These are phyloP conservation scores for Bursaphelenchus mucronatus DNA, from an alignment of 1,140 invertebrate genomes.

Conservation along the genomic window DNA sequence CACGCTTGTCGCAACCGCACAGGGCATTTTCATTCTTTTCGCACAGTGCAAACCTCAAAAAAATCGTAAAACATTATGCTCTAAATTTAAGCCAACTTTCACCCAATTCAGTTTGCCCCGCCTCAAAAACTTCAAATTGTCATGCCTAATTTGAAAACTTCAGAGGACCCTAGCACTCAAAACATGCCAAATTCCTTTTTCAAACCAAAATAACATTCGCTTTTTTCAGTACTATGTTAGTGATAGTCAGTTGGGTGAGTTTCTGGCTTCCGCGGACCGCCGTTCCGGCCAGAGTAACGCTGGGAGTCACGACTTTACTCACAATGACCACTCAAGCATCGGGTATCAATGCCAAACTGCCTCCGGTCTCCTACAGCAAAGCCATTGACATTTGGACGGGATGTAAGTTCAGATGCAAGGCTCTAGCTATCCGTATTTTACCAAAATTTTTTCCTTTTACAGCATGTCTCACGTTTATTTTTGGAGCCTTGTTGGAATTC, in stretches of 20 bases:
- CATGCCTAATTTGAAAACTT: background rate
- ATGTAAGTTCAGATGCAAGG: conserved; percentile 21
- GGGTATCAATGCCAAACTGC: conserved; percentile 89
- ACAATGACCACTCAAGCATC: conserved; percentile 82
- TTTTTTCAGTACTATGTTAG: conserved; percentile 61
- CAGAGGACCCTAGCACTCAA: background rate
- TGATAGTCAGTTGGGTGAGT: conserved; percentile 67
- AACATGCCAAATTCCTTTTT: background rate
- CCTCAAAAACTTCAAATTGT: background rate
- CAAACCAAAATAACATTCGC: conserved; percentile 14
- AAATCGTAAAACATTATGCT: no score
- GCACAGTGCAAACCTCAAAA: no score
- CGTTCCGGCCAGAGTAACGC: conserved; percentile 60
- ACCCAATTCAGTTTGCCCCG: no score
- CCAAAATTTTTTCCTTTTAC: conserved; percentile 6
- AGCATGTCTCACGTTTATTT: conserved; percentile 93
- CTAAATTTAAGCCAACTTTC: no score
- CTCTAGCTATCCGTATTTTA: background rate
- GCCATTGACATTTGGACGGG: conserved; percentile 61
- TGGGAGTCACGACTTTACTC: conserved; percentile 67
- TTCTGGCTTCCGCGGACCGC: conserved; percentile 64
- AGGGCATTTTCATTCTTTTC: no score
- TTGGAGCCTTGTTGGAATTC: conserved; percentile 88
- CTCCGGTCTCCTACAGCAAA: conserved; percentile 92
- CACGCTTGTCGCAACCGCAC: no score